Base-by-base conservation (phyloP, 2,888 invertebrate species). In the Drosophila anceps region DNA sequence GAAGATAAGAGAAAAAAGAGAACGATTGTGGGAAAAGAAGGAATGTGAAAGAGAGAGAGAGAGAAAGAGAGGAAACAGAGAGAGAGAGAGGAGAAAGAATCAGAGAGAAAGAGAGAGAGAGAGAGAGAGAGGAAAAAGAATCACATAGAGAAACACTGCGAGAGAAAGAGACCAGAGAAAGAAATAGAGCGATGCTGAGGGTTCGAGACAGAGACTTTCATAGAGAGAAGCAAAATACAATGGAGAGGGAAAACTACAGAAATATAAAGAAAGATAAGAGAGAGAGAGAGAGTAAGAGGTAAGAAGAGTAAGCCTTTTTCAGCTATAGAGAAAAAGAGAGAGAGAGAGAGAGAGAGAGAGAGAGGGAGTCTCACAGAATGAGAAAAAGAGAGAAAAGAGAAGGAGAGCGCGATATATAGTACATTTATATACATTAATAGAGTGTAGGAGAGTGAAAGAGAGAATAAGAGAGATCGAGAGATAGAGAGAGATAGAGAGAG, bases 361-460 rank as follows among this genome's bases (percentile, higher is more conserved):
- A n/a, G n/a, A n/a, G n/a, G n/a, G n/a, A n/a, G n/a, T n/a, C n/a
- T n/a, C n/a, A n/a, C n/a, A n/a, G 13, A 35, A 2, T 12, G 4
- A 35, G 35, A 37, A 13, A 0, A 15, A 44, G 15, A 29, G 2
- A 29, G 9, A 29, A 0, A 29, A 24, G 33, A 58, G 59, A 44
- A 58, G 67, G 41, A 18, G 44, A 67, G 29, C 57, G 44, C 55
- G 43, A 20, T 20, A n/a, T n/a, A n/a, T n/a, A n/a, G n/a, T n/a
- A n/a, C n/a, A n/a, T n/a, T n/a, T n/a, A n/a, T n/a, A n/a, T n/a
- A n/a, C n/a, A n/a, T n/a, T n/a, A n/a, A n/a, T n/a, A 20, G 15
- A 46, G 44, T 44, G 24, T 27, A 33, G 29, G 51, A 24, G 31
- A 46, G 29, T 31, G 35, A 44, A 1, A 12, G 37, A 29, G 18